phyloP scores from a whole-genome alignment of 2,113 vertebrate genomes.

The Ailurus styani region DNA sequence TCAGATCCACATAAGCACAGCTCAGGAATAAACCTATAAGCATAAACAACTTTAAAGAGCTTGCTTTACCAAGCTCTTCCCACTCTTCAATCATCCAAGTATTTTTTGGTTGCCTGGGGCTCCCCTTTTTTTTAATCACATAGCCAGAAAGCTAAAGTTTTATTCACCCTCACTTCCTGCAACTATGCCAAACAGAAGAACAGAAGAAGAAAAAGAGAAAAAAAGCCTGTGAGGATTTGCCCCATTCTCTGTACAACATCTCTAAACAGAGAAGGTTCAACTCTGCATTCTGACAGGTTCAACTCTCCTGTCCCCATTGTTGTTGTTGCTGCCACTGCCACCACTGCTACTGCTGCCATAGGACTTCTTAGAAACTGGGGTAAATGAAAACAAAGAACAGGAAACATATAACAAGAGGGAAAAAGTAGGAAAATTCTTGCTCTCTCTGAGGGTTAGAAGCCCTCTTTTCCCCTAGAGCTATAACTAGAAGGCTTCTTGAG shows the following conservation, averaged over 20 bases:
- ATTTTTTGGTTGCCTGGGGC: background rate
- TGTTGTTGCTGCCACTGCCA: background rate
- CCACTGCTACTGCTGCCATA: background rate
- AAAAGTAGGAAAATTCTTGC: background rate
- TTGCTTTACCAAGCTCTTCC: background rate
- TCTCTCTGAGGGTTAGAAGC: background rate
- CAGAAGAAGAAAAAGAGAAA: accelerated
- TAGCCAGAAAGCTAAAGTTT: background rate
- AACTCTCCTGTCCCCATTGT: background rate
- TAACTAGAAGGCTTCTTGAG: background rate
- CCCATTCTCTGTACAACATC: background rate
- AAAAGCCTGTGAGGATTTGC: background rate
- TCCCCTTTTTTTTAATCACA: background rate
- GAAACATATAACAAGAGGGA: background rate
- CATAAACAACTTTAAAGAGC: background rate
- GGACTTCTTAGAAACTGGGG: background rate
- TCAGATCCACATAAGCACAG: background rate
- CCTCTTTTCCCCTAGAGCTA: background rate
- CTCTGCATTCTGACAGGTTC: background rate
- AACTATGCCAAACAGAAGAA: background rate
- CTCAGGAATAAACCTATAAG: background rate
- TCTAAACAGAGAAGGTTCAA: background rate
- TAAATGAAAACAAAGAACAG: background rate
- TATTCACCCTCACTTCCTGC: background rate
- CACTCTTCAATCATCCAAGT: background rate